Percentiles rank a stretch among this genome's conserved stretches.
phyloP scores from a whole-genome alignment of 2,113 vertebrate genomes.

The Butastur rufipennis region DNA sequence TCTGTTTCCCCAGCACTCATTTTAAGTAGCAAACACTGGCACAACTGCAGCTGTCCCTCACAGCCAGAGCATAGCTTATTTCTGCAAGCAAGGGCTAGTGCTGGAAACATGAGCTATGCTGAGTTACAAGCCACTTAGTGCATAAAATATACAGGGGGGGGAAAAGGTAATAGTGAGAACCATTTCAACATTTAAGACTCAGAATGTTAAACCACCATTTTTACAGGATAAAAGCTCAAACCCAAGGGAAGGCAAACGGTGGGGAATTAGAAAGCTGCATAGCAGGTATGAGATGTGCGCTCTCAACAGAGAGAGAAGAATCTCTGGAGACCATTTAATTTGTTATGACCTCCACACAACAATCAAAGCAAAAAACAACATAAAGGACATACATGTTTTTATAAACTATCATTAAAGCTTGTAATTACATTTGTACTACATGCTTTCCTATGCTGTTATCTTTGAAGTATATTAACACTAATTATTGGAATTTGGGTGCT shows the following conservation, averaged over 20 bases:
- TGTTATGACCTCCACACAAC: neutral
- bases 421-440: neutral
- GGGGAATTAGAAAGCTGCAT: neutral
- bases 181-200: neutral
- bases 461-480: neutral
- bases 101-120: neutral
- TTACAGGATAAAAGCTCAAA: neutral
- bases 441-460: accelerated
- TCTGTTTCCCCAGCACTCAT: neutral
- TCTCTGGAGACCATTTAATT: neutral
- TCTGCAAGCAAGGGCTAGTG: neutral
- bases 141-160: neutral
- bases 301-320: neutral
- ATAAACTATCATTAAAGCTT: neutral
- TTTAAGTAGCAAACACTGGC: neutral
- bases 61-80: neutral
- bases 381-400: neutral
- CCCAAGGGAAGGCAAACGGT: neutral
- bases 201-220: neutral
- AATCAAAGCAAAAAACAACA: neutral
- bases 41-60: neutral
- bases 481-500: neutral
- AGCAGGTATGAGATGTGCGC: neutral
- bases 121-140: neutral
- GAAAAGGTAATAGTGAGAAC: neutral